A percentile compares a stretch with the other conserved stretches of the same genome.
phyloP scores from a whole-genome alignment of 2,888 invertebrate genomes.

The Oxyscelio sp. region DNA sequence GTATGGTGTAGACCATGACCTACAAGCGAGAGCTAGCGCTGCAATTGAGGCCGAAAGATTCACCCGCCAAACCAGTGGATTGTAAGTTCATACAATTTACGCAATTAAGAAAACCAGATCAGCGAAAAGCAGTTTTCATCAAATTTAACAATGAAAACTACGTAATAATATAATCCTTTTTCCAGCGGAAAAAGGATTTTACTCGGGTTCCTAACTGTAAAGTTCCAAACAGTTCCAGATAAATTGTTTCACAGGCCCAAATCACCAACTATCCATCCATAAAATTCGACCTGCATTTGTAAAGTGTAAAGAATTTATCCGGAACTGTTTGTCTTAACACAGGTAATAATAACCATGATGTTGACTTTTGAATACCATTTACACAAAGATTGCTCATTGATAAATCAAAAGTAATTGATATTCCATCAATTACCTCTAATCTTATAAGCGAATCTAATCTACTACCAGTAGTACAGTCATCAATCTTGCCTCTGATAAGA shows the following conservation, averaged over 20 bases:
- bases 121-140: too few relatives aligned
- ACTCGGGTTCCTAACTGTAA: too few relatives aligned
- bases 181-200: too few relatives aligned
- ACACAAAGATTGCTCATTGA: constrained; percentile 31
- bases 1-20: constrained; percentile 86
- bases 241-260: too few relatives aligned
- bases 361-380: constrained; percentile 7
- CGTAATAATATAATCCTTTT: too few relatives aligned
- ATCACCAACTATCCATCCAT: too few relatives aligned
- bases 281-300: too few relatives aligned
- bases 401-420: constrained; percentile 66
- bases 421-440: constrained; percentile 63
- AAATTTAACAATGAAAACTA: too few relatives aligned
- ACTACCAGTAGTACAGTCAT: constrained; percentile 50
- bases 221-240: too few relatives aligned
- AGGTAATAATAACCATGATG: constrained; percentile 41
- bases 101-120: too few relatives aligned
- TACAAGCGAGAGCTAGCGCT: constrained; percentile 87
- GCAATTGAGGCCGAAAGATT: constrained; percentile 87
- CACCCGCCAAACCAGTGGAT: constrained; percentile 81
- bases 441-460: constrained; percentile 59
- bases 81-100: constrained; percentile 83
- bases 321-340: too few relatives aligned
- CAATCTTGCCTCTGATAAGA: constrained; percentile 48
- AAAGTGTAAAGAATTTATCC: too few relatives aligned